phyloP scores from a whole-genome alignment of 2,888 invertebrate genomes.

The Sepiola atlantica region DNA sequence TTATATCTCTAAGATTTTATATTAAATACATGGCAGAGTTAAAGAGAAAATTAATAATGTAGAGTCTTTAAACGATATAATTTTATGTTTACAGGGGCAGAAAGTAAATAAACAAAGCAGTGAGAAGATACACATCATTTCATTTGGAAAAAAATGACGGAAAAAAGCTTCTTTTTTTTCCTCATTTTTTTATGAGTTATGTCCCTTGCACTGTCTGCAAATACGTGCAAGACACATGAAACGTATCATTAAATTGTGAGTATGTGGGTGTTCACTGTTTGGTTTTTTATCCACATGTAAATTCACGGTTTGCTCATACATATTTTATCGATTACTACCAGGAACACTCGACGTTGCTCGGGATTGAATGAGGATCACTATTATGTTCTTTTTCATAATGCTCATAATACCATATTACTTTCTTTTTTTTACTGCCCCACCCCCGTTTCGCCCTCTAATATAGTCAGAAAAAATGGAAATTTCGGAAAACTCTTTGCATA shows the following conservation, averaged over 20 bases:
- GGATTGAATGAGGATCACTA: no score
- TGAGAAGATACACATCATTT: background rate
- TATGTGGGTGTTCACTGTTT: background rate
- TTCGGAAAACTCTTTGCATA: no score
- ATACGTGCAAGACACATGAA: background rate
- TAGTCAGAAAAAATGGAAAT: no score
- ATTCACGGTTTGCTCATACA: background rate
- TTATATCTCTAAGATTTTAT: background rate
- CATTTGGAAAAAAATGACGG: background rate
- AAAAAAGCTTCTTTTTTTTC: conserved; percentile 18
- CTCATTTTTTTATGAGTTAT: conserved; percentile 21
- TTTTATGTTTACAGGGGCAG: background rate
- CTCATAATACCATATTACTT: no score
- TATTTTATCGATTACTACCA: background rate
- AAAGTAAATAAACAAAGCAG: background rate
- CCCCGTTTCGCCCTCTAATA: no score
- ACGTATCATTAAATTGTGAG: background rate
- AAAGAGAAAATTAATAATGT: background rate
- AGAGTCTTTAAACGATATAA: background rate
- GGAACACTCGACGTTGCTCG: no score
- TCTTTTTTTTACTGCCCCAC: no score
- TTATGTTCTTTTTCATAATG: no score
- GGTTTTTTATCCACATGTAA: background rate
- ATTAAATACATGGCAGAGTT: background rate
- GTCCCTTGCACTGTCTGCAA: background rate